phyloP scores from a whole-genome alignment of 2,888 invertebrate genomes.

The Aporophyla lueneburgensis region DNA sequence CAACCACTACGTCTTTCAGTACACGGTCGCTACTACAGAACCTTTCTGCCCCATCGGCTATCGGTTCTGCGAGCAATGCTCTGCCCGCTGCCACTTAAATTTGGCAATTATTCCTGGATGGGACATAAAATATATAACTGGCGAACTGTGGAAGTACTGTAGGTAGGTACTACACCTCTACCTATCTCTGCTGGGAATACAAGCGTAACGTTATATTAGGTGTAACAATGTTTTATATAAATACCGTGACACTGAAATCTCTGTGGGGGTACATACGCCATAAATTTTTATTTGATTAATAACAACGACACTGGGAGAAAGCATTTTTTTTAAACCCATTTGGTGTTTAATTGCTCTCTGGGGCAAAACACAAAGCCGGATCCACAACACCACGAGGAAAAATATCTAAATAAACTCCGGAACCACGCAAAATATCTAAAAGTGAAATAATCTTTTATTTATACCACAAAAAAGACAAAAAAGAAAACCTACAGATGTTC shows the following conservation, averaged over 20 bases:
- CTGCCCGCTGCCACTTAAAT: too few relatives aligned
- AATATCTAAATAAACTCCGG: slow-evolving; percentile 11
- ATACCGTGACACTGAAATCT: slow-evolving; percentile 29
- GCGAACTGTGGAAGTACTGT: neutral
- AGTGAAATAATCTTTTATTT: neutral
- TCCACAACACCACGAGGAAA: slow-evolving; percentile 21
- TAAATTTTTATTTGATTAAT: slow-evolving; percentile 40
- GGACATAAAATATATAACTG: neutral
- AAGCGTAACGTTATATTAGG: neutral
- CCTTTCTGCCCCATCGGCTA: too few relatives aligned
- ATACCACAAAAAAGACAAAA: neutral
- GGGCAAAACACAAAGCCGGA: slow-evolving; percentile 20
- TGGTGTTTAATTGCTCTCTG: slow-evolving; percentile 33
- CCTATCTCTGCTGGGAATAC: neutral
- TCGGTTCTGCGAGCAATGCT: too few relatives aligned
- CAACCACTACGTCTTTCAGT: too few relatives aligned
- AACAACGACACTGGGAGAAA: slow-evolving; percentile 5
- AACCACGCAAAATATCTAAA: slow-evolving; percentile 6
- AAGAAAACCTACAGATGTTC: neutral
- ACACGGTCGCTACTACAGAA: too few relatives aligned
- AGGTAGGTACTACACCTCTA: neutral
- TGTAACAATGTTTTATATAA: neutral
- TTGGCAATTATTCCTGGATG: neutral
- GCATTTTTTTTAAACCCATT: slow-evolving; percentile 24
- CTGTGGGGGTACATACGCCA: slow-evolving; percentile 17